Evolutionary conservation across 2,113 vertebrate genomes (phyloP).

Genomic region (Capreolus pygargus): DNA sequence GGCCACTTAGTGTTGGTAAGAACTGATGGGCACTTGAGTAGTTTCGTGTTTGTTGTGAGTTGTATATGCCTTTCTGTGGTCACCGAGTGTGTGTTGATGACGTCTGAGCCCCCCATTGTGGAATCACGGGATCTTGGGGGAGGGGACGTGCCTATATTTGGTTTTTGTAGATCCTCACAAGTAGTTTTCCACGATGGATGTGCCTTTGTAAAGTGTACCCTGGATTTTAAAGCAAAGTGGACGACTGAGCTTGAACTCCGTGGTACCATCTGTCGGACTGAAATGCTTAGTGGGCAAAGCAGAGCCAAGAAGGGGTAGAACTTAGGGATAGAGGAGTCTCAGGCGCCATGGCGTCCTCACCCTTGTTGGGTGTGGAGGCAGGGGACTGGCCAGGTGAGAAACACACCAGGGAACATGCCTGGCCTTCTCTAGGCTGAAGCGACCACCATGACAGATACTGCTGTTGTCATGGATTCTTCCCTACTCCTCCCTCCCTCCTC

Average conservation of each 20-base stretch:
- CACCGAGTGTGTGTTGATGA: background rate
- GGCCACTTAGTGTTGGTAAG: background rate
- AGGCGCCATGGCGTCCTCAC: accelerated
- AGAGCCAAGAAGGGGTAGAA: background rate
- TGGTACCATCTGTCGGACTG: background rate
- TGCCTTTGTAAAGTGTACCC: background rate
- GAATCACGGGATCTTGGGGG: background rate
- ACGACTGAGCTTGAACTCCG: background rate
- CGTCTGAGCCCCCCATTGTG: accelerated
- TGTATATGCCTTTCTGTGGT: background rate
- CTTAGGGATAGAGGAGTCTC: background rate
- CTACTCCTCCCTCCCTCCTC: no score
- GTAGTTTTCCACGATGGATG: background rate
- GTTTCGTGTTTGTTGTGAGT: background rate
- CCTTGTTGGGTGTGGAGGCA: background rate
- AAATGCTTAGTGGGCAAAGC: background rate
- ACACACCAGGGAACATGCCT: background rate
- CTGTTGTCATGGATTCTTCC: background rate
- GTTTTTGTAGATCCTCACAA: background rate
- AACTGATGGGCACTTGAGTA: background rate
- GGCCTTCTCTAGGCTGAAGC: background rate
- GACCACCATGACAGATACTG: background rate
- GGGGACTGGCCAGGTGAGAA: background rate
- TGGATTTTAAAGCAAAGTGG: constrained; percentile 11
- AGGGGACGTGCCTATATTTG: background rate